Evolutionary conservation across 2,797 vertebrate species (phyloP).

Genomic region (Enteromius fasciolatus): DNA sequence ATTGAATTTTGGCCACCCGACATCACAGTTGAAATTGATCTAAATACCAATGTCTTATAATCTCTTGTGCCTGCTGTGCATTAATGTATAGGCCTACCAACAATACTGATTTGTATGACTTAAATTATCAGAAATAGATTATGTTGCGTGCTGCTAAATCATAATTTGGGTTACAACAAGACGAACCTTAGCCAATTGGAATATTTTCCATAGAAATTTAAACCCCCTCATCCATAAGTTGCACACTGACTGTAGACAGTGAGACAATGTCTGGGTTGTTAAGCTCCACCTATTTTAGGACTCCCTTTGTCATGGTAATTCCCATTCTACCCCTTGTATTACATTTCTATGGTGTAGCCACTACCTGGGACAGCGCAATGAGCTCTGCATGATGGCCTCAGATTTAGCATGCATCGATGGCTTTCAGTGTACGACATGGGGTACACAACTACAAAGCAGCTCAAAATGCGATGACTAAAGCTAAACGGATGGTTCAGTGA

Average conservation of each 20-base stretch:
- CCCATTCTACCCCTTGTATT: conserved; percentile 7
- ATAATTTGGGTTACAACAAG: neutral
- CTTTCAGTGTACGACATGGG: conserved; percentile 35
- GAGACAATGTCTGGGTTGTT: neutral
- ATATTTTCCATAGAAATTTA: neutral
- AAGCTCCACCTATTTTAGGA: conserved; percentile 21
- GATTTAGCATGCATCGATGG: conserved; percentile 35
- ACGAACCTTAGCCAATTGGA: neutral
- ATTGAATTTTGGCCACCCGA: neutral
- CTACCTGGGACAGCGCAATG: conserved; percentile 25
- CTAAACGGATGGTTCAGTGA: conserved; percentile 21
- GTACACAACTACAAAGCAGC: conserved; percentile 11
- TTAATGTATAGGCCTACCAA: neutral
- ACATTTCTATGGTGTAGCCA: neutral
- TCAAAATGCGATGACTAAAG: conserved; percentile 30
- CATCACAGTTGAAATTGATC: neutral
- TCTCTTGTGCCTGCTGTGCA: neutral
- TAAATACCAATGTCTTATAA: neutral
- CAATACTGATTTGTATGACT: neutral
- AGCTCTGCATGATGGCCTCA: conserved; percentile 17
- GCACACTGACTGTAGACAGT: conserved; percentile 8
- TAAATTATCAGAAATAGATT: neutral
- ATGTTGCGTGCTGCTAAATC: neutral
- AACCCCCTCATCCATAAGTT: neutral
- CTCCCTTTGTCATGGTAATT: conserved; percentile 4